A percentile compares a stretch with the other conserved stretches of the same genome.
phyloP scores from a whole-genome alignment of 2,113 vertebrate species.

The Daphoenositta chrysoptera region DNA sequence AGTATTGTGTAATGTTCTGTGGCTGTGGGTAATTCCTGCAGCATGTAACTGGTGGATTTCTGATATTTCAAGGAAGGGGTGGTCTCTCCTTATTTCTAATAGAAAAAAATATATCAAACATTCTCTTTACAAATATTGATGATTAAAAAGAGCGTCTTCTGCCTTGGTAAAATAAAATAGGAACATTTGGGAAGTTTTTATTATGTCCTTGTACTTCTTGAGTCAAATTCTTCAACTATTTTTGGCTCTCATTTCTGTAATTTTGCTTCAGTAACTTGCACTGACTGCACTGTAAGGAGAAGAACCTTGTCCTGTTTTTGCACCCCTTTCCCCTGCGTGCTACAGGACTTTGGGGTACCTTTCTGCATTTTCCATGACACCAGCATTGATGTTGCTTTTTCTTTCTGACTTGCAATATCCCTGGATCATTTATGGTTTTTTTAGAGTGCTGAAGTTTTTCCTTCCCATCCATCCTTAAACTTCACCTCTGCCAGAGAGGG shows the following conservation, averaged over 20 bases:
- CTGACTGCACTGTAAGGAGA: not conserved
- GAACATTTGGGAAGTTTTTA: not conserved
- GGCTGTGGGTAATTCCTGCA: not conserved
- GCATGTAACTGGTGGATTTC: not conserved
- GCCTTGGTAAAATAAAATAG: not conserved
- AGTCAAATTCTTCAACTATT: slow-evolving; percentile 1
- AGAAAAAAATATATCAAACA: not conserved
- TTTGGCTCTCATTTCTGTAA: not conserved
- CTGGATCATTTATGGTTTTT: not conserved
- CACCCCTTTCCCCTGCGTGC: fast-evolving
- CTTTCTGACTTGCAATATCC: not conserved
- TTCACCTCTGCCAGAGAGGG: not conserved
- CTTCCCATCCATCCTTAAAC: not conserved
- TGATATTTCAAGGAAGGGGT: not conserved
- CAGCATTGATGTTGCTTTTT: not conserved
- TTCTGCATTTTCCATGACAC: not conserved
- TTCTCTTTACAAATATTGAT: not conserved
- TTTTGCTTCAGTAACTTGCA: slow-evolving; percentile 13
- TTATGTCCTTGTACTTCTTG: not conserved
- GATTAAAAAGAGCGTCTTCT: not conserved
- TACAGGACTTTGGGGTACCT: not conserved
- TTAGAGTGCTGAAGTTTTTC: not conserved
- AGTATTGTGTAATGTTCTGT: not conserved
- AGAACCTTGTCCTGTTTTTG: not conserved
- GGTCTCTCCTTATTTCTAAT: not conserved